These are phyloP conservation scores for Ardeotis arabs DNA, from an alignment of 2,113 vertebrate genomes.

Conservation along the genomic window DNA sequence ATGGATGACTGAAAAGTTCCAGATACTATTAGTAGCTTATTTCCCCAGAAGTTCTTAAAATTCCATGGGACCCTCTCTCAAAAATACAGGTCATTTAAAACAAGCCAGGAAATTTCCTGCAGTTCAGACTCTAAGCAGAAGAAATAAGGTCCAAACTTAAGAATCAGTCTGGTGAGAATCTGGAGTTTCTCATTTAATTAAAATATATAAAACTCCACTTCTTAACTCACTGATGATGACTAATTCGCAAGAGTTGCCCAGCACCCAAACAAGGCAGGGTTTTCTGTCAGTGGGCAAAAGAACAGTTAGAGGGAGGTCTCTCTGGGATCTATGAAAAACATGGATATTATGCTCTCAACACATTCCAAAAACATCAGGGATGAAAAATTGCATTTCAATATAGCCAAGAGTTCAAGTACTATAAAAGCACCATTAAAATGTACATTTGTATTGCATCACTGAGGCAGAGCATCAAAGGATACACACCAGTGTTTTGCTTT, in stretches of 20 bases:
- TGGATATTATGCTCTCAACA: background rate
- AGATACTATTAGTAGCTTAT: background rate
- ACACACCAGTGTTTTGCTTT: background rate
- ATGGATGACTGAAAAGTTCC: background rate
- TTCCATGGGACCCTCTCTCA: background rate
- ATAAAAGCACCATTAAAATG: constrained; percentile 32
- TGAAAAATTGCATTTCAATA: constrained; percentile 21
- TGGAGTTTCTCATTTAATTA: background rate
- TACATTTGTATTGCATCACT: constrained; percentile 30
- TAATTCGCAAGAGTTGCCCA: background rate
- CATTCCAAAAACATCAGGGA: background rate
- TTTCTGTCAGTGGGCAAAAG: background rate
- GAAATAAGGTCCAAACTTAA: background rate
- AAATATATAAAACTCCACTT: background rate
- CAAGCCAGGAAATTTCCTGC: background rate
- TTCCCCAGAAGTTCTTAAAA: background rate
- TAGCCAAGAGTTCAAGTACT: constrained; percentile 13
- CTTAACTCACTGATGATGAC: background rate
- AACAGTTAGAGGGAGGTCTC: background rate
- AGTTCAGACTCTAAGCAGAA: background rate
- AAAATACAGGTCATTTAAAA: background rate
- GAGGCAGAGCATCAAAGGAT: constrained; percentile 48
- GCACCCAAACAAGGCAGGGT: constrained; percentile 1
- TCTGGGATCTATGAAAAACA: constrained; percentile 2
- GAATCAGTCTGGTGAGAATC: background rate